Evolutionary conservation across 2,888 invertebrate species (phyloP).

Genomic region (Limnephilus lunatus): DNA sequence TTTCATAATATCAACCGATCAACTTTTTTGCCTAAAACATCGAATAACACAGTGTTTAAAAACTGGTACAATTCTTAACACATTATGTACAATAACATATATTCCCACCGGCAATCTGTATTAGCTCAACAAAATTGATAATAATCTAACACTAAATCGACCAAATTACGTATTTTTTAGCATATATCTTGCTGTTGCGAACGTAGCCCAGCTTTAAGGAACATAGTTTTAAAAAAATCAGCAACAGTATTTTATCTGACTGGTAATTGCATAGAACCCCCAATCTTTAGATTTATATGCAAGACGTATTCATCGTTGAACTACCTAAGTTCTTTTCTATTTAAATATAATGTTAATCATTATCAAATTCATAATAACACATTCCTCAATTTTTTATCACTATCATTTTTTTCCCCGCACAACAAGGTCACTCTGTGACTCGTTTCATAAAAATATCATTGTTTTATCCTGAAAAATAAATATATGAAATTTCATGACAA

Average conservation of each 20-base stretch:
- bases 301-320: not conserved
- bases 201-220: not conserved
- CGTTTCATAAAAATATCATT: too few relatives aligned
- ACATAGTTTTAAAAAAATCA: not conserved
- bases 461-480: too few relatives aligned
- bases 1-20: not conserved
- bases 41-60: not conserved
- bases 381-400: not conserved
- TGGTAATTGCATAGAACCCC: not conserved
- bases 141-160: not conserved
- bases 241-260: not conserved
- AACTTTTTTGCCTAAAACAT: not conserved
- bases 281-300: not conserved
- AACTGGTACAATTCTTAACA: not conserved
- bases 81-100: not conserved
- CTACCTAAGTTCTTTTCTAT: not conserved
- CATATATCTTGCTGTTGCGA: not conserved
- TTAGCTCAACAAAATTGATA: not conserved
- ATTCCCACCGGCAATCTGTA: not conserved
- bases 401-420: not conserved
- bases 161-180: not conserved
- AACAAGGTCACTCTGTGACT: not conserved
- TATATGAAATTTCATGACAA: too few relatives aligned
- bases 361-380: not conserved
- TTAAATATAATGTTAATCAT: not conserved